Percentiles rank a stretch among this genome's conserved stretches.
phyloP scores from a whole-genome alignment of 2,113 vertebrate species.

The Coryphaenoides rupestris region DNA sequence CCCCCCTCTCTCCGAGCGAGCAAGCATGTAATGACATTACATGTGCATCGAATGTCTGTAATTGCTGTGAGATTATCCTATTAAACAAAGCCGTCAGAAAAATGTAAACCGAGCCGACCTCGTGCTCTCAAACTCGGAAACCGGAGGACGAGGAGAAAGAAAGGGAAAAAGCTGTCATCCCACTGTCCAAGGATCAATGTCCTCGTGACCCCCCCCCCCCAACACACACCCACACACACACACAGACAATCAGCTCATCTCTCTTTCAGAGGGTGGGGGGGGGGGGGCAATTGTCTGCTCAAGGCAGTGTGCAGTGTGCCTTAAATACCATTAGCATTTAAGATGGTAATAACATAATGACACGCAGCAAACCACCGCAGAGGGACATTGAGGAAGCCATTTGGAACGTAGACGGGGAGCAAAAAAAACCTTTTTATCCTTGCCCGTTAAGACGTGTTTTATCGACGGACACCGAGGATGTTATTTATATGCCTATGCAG shows the following conservation, averaged over 20 bases:
- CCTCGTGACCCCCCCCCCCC: constrained; percentile 5
- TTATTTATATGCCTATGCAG: not conserved
- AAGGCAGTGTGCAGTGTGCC: constrained; percentile 28
- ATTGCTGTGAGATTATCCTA: constrained; percentile 60
- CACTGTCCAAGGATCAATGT: constrained; percentile 9
- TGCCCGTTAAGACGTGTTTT: not conserved
- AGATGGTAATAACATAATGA: constrained; percentile 25
- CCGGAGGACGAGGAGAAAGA: not conserved
- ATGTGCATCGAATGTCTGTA: constrained; percentile 39
- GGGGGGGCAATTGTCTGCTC: constrained; percentile 16
- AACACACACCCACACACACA: not conserved
- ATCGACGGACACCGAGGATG: not conserved
- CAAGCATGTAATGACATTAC: constrained; percentile 55
- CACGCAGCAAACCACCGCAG: constrained; percentile 3
- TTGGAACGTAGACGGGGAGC: not conserved
- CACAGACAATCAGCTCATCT: too few species aligned
- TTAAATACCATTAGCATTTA: constrained; percentile 32
- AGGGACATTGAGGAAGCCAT: constrained; percentile 7
- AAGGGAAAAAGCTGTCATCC: constrained; percentile 15
- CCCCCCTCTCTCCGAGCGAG: constrained; percentile 32
- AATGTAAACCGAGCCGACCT: constrained; percentile 26
- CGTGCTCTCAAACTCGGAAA: not conserved
- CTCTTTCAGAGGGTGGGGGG: constrained; percentile 11
- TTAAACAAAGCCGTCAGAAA: constrained; percentile 53
- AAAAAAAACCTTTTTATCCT: constrained; percentile 6